Conservation (phyloP, 2,888 invertebrate genomes). For the Oscheius sp. region DNA sequence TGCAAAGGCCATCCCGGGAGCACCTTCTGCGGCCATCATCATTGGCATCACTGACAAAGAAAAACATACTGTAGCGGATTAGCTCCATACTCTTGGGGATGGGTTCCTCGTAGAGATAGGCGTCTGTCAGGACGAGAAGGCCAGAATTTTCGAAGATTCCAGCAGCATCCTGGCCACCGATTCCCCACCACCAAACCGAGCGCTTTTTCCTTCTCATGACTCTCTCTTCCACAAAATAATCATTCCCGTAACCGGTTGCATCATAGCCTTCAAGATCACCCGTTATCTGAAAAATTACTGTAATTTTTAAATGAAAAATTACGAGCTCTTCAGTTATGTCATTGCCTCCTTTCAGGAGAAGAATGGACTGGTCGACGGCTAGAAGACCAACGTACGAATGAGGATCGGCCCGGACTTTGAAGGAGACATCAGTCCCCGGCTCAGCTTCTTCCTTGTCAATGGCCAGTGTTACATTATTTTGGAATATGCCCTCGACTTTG, state of each 20-base stretch:
- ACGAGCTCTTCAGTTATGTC: conserved; percentile 78
- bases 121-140: conserved; percentile 73
- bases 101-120: conserved; percentile 70
- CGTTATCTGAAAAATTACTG: conserved; percentile 58
- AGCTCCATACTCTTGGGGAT: conserved; percentile 40
- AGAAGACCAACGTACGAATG: conserved; percentile 88
- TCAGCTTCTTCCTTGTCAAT: conserved; percentile 62
- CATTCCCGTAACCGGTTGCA: conserved; percentile 45
- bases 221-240: not conserved
- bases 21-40: not conserved
- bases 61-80: not conserved
- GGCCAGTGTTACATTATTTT: conserved; percentile 57
- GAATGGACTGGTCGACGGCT: conserved; percentile 87
- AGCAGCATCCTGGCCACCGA: conserved; percentile 73
- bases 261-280: conserved; percentile 70
- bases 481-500: conserved; percentile 81
- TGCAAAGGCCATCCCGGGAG: not conserved
- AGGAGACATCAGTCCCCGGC: conserved; percentile 63
- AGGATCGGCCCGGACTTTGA: conserved; percentile 82
- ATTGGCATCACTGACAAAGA: not conserved
- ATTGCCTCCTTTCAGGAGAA: conserved; percentile 82
- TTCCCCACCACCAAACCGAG: conserved; percentile 36
- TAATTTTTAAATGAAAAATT: not conserved
- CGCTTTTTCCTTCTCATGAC: not conserved
- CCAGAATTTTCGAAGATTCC: conserved; percentile 74